A percentile compares a stretch with the other conserved stretches of the same genome.
Evolutionary conservation across 2,888 invertebrate species (phyloP).

Genomic region (Drosophila paramelanica): DNA sequence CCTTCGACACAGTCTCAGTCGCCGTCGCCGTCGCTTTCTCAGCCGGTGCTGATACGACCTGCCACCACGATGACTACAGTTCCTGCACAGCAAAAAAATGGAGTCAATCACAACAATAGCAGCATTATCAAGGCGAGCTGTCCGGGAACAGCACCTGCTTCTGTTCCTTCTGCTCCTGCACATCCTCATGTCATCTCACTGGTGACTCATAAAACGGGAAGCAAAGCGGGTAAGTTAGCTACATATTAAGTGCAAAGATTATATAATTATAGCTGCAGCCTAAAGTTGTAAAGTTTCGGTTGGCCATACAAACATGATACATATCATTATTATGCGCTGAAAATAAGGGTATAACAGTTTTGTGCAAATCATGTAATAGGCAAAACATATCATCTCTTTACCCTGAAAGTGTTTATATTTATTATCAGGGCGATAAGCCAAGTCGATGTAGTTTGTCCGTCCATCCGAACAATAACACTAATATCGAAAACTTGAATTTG

Average conservation of each 20-base stretch:
- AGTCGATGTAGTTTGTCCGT: too few relatives aligned
- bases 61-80: slow-evolving; percentile 19
- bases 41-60: slow-evolving; percentile 31
- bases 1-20: not conserved
- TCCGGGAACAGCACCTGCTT: slow-evolving; percentile 7
- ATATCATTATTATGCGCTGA: not conserved
- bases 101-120: slow-evolving; percentile 1
- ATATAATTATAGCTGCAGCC: not conserved
- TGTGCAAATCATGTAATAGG: not conserved
- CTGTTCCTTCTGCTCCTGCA: not conserved
- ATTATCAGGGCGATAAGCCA: not conserved
- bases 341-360: not conserved
- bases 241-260: slow-evolving; percentile 20
- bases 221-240: slow-evolving; percentile 42
- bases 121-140: slow-evolving; percentile 2
- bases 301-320: not conserved
- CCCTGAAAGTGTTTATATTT: not conserved
- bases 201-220: not conserved
- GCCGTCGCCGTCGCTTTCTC: slow-evolving; percentile 4
- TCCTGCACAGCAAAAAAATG: slow-evolving; percentile 33
- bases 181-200: slow-evolving; percentile 24
- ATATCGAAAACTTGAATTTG: too few relatives aligned
- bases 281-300: slow-evolving; percentile 3
- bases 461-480: too few relatives aligned
- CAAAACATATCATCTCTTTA: not conserved